Evolutionary conservation across 2,113 vertebrate species (phyloP).

Genomic region (Xiphophorus hellerii): DNA sequence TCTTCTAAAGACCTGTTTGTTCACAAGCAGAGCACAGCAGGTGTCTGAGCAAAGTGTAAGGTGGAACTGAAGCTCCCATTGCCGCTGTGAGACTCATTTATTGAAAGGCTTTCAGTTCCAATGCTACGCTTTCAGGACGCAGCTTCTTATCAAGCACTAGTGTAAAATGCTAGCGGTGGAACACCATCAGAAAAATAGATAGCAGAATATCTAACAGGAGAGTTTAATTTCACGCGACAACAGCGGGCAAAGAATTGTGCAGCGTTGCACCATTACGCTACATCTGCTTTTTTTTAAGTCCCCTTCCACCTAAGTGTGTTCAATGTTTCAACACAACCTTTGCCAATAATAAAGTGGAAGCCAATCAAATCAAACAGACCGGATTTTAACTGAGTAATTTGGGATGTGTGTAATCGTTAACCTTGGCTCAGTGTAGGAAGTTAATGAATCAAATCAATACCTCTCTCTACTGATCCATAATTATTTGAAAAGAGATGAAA

Average conservation of each 20-base stretch:
- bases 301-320: constrained; percentile 38
- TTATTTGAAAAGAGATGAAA: constrained; percentile 99
- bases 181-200: not conserved
- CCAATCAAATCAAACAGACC: constrained; percentile 88
- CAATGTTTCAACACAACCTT: constrained; percentile 69
- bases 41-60: constrained; percentile 72
- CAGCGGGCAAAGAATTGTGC: constrained; percentile 45
- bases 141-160: constrained; percentile 46
- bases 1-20: constrained; percentile 76
- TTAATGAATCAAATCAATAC: constrained; percentile 99
- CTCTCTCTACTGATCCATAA: constrained; percentile 97
- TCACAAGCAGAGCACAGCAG: constrained; percentile 73
- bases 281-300: constrained; percentile 39
- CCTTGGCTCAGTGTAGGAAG: constrained; percentile 92
- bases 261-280: constrained; percentile 46
- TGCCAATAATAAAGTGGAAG: constrained; percentile 83
- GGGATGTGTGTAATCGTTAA: constrained; percentile 97
- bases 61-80: constrained; percentile 60
- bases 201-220: constrained; percentile 57
- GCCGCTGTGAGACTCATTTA: constrained; percentile 65
- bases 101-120: constrained; percentile 65
- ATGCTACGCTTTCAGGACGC: constrained; percentile 22
- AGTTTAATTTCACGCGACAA: constrained; percentile 69
- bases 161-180: constrained; percentile 34
- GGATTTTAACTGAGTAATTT: constrained; percentile 89